These are phyloP conservation scores for Antennarius striatus DNA, from an alignment of 2,113 vertebrate genomes.

Conservation along the genomic window DNA sequence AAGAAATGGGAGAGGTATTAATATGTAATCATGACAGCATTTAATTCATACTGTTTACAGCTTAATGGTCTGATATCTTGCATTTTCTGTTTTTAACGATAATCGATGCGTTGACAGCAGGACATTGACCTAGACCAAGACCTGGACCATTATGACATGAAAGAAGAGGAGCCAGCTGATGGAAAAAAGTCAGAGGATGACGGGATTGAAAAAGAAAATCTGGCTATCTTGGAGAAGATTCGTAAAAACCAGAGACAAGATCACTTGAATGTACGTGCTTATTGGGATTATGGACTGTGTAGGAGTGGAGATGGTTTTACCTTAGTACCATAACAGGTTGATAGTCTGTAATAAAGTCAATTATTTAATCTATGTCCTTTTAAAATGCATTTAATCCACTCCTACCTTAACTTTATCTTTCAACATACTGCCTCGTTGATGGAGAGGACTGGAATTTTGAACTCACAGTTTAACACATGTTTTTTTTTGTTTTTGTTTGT, in stretches of 20 bases:
- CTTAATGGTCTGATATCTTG: not conserved
- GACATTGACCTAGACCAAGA: conserved; percentile 84
- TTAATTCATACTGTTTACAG: not conserved
- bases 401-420: too few species aligned
- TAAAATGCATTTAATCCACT: too few species aligned
- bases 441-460: too few species aligned
- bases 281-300: conserved; percentile 17
- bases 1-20: conserved; percentile 92
- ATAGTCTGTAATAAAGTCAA: too few species aligned
- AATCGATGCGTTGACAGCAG: conserved; percentile 67
- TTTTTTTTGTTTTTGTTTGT: too few species aligned
- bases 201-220: conserved; percentile 97
- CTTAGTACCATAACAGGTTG: too few species aligned
- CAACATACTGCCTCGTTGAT: too few species aligned
- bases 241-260: conserved; percentile 98
- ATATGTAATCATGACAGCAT: conserved; percentile 29
- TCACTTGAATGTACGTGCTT: conserved; percentile 92
- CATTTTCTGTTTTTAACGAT: conserved; percentile 25
- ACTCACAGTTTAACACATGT: too few species aligned
- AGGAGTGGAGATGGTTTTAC: not conserved
- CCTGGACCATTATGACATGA: conserved; percentile 93
- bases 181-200: conserved; percentile 97
- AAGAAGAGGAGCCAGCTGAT: conserved; percentile 93
- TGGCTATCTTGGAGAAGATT: conserved; percentile 97
- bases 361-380: too few species aligned